These are phyloP conservation scores for Aurelia sp. DNA, from an alignment of 30 jellyfish, hydroid and myxozoan species.

Conservation along the genomic window DNA sequence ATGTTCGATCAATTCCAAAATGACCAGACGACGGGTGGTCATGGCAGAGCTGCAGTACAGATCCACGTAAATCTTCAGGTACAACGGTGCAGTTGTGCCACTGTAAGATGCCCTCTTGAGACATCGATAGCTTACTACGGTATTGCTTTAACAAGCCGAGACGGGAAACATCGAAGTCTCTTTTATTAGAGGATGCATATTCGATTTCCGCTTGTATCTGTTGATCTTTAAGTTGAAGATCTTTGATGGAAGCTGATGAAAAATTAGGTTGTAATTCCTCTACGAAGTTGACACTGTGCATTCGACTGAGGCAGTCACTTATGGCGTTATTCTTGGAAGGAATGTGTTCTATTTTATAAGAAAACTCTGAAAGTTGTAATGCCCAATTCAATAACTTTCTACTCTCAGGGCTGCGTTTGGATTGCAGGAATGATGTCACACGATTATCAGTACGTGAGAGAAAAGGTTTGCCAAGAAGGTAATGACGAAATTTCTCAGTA, in stretches of 20 bases:
- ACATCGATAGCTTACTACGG: conserved; percentile 3
- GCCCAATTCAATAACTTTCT: conserved; percentile 13
- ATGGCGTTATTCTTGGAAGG: conserved; percentile 8
- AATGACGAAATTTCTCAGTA: conserved; percentile 29
- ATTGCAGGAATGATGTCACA: conserved; percentile 38
- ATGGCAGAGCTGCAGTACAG: conserved; percentile 25
- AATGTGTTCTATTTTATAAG: conserved; percentile 11
- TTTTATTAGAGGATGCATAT: conserved; percentile 23
- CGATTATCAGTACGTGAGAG: conserved; percentile 45
- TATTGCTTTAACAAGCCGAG: conserved; percentile 12
- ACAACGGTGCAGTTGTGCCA: conserved; percentile 44
- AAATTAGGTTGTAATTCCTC: conserved; percentile 21
- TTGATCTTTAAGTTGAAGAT: conserved; percentile 8
- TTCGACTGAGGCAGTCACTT: conserved; percentile 52
- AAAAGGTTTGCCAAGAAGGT: conserved; percentile 39
- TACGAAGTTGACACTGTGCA: conserved; percentile 34
- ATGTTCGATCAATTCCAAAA: conserved; percentile 34
- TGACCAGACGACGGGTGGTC: conserved; percentile 45
- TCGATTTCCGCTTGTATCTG: neutral
- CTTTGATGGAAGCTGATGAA: conserved; percentile 10
- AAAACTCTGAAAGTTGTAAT: neutral
- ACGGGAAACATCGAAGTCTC: conserved; percentile 19
- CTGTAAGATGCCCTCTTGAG: conserved; percentile 16
- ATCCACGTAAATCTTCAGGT: conserved; percentile 9
- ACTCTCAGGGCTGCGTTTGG: conserved; percentile 32